phyloP scores from a whole-genome alignment of 2,888 invertebrate species.

The Clusia tigrina region DNA sequence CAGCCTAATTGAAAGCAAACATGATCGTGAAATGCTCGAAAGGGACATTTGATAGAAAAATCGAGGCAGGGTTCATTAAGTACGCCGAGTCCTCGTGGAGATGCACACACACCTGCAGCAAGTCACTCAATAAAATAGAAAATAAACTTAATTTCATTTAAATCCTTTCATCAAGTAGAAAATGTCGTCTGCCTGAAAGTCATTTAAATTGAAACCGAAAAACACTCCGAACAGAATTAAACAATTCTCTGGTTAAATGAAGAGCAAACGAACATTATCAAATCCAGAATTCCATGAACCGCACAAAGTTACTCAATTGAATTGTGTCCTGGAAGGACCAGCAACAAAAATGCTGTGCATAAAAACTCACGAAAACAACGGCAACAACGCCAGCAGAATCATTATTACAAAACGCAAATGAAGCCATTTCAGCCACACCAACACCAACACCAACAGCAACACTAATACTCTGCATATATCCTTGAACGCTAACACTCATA shows the following conservation, averaged over 20 bases:
- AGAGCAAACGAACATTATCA: conserved; percentile 4
- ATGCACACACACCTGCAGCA: too few species aligned
- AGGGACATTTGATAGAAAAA: too few species aligned
- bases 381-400: conserved; percentile 18
- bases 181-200: too few species aligned
- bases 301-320: conserved; percentile 47
- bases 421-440: conserved; percentile 39
- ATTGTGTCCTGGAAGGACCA: conserved; percentile 26
- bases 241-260: too few species aligned
- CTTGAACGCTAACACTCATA: conserved; percentile 16
- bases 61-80: too few species aligned
- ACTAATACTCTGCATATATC: neutral
- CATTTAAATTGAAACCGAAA: too few species aligned
- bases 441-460: neutral
- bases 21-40: too few species aligned
- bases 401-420: conserved; percentile 45
- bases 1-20: neutral
- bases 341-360: conserved; percentile 9
- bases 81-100: too few species aligned
- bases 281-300: conserved; percentile 17
- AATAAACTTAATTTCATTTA: too few species aligned
- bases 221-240: too few species aligned
- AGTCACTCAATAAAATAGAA: too few species aligned
- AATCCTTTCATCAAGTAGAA: too few species aligned
- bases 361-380: conserved; percentile 12